Conservation (phyloP, 2,888 invertebrate species). For the Trachelus tabidus region DNA sequence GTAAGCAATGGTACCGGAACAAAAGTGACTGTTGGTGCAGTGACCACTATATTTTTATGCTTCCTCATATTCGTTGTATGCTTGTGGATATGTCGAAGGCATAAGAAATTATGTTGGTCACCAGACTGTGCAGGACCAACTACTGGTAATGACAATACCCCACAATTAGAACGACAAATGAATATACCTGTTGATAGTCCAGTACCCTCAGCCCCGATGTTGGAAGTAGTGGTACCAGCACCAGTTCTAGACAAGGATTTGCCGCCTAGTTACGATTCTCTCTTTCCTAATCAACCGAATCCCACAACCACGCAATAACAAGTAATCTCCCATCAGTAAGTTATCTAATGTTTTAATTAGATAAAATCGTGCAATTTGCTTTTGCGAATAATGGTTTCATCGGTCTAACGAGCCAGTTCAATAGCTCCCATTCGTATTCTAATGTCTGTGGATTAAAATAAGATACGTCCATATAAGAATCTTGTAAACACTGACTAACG, state of each 20-base stretch:
- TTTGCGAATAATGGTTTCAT: background rate
- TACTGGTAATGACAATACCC: constrained; percentile 36
- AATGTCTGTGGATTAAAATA: too few relatives aligned
- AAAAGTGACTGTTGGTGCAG: constrained; percentile 68
- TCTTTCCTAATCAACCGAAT: constrained; percentile 66
- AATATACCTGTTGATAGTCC: constrained; percentile 50
- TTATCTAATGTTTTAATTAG: constrained; percentile 61
- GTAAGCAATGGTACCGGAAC: constrained; percentile 52
- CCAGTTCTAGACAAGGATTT: constrained; percentile 68
- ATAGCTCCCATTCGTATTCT: too few relatives aligned
- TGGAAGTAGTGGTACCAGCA: constrained; percentile 57
- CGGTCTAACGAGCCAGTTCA: background rate
- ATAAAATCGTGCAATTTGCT: constrained; percentile 20
- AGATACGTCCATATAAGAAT: too few relatives aligned
- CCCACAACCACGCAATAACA: constrained; percentile 35
- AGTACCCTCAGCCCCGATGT: constrained; percentile 59
- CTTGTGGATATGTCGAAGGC: constrained; percentile 67
- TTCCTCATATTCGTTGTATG: constrained; percentile 68
- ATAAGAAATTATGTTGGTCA: constrained; percentile 68
- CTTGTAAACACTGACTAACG: too few relatives aligned
- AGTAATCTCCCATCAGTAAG: constrained; percentile 4
- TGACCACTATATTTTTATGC: constrained; percentile 65
- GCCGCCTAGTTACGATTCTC: constrained; percentile 70
- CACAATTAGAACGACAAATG: constrained; percentile 39
- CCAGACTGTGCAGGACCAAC: constrained; percentile 63